phyloP scores from a whole-genome alignment of 2,797 vertebrate genomes.

The Uromys caudimaculatus region DNA sequence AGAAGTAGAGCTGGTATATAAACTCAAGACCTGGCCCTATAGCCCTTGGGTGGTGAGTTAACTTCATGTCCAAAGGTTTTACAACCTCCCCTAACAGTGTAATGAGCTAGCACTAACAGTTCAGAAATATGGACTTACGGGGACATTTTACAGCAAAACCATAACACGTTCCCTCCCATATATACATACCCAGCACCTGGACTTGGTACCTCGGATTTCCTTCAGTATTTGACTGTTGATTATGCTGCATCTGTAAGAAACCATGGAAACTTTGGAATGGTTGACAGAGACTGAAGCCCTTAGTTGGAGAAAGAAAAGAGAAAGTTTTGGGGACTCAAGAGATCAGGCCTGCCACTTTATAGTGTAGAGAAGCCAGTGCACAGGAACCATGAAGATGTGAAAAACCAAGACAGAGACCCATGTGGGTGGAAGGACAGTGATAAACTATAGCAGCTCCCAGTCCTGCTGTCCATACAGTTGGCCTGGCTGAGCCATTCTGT shows the following conservation, averaged over 20 bases:
- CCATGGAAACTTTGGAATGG: background rate
- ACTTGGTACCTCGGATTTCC: background rate
- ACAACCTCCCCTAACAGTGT: background rate
- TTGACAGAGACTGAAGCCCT: background rate
- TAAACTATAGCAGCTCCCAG: background rate
- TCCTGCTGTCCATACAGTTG: background rate
- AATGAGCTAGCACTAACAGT: background rate
- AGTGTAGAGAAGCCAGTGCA: background rate
- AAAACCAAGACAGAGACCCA: background rate
- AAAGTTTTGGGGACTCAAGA: background rate
- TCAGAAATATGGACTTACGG: background rate
- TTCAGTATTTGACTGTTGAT: background rate
- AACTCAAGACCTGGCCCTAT: background rate
- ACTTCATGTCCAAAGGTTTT: background rate
- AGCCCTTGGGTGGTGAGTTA: background rate
- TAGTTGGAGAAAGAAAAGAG: background rate
- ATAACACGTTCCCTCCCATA: fast-evolving
- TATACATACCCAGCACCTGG: background rate
- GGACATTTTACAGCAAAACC: background rate
- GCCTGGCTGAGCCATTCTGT: background rate
- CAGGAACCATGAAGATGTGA: background rate
- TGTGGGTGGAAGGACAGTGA: background rate
- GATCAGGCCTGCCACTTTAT: background rate
- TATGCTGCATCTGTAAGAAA: background rate
- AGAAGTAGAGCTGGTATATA: background rate